Percentiles rank a stretch among this genome's conserved stretches.
Evolutionary conservation across 2,113 vertebrate genomes (phyloP).

Genomic region (Oncorhynchus nerka): DNA sequence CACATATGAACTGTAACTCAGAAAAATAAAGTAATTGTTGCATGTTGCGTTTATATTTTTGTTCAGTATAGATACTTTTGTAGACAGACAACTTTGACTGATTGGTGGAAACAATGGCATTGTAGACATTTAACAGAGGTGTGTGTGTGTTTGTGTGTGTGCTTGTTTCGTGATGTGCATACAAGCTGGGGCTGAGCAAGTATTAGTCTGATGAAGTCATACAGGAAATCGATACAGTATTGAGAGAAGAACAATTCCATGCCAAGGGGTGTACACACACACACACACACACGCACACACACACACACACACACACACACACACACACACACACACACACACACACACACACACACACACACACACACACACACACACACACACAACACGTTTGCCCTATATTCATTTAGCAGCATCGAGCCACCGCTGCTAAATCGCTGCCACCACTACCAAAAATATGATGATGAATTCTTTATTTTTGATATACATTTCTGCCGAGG

Average conservation of each 20-base stretch:
- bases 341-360: slow-evolving; percentile 44
- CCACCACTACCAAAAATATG: too few species aligned
- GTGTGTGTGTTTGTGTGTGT: too few species aligned
- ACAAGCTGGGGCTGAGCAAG: slow-evolving; percentile 78
- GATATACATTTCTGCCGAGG: slow-evolving; percentile 49
- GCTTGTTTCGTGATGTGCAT: too few species aligned
- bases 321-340: slow-evolving; percentile 43
- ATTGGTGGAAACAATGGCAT: too few species aligned
- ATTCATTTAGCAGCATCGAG: slow-evolving; percentile 66
- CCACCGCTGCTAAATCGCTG: slow-evolving; percentile 42
- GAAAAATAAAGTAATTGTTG: too few species aligned
- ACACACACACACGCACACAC: slow-evolving; percentile 35
- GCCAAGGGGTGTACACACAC: slow-evolving; percentile 58
- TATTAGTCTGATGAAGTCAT: slow-evolving; percentile 89
- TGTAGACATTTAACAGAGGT: too few species aligned
- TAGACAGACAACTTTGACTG: too few species aligned
- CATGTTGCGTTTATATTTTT: too few species aligned
- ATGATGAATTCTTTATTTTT: too few species aligned
- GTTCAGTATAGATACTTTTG: too few species aligned
- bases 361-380: slow-evolving; percentile 45
- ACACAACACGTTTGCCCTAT: slow-evolving; percentile 11
- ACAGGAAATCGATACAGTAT: slow-evolving; percentile 91
- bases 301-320: too few species aligned
- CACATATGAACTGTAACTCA: too few species aligned
- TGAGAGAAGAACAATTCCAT: slow-evolving; percentile 76